Evolutionary conservation across 2,113 vertebrate genomes (phyloP), one percentile per base, ranked within the genome.

Genomic region (Strigops habroptila): DNA sequence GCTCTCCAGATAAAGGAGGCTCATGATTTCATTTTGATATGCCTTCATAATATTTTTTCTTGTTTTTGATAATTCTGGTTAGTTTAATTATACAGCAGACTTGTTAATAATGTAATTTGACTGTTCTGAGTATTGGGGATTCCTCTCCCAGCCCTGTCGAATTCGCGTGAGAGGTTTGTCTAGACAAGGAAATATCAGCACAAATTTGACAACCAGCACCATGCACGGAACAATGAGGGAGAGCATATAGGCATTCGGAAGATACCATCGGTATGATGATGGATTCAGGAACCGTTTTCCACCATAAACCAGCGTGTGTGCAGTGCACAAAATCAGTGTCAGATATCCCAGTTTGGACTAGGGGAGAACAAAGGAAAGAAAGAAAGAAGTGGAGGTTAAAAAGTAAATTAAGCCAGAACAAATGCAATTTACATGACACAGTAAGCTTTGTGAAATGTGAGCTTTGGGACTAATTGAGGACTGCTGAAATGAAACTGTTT

Each of bases 271-370:
- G 88, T 98, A 99, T 0, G 80, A 90, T 0, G 82, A 84, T 3
- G 93, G 33, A 3, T 6, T 28, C 44, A 99, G 97, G 95, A 99
- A 99, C 80, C 71, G 97, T 28, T 98, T 97, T 95, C 99, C 98
- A 25, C 98, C 99, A 0, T 98, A 99, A 52, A 98, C 69, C 86
- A 99, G 83, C 0, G 98, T 97, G 41, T 99, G 99, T 4, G 97
- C 96, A 5, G 99, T 99, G 94, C 99, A 99, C 27, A 99, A 93
- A 83, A 98, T 74, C 96, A 99, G 85, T 12, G 99, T 98, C 86
- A 99, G 81, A 82, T 99, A 98, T 81, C 99, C 99, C 49, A 99
- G 97, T 96, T 99, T 99, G 77, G 98, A 99, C 99, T 99, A 96
- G 65, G 75, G 8, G 52, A 96, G 89, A 94, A 86, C 6, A 65